These are phyloP conservation scores for Lasioglossum villosulum DNA, from an alignment of 2,888 invertebrate genomes.

Conservation along the genomic window DNA sequence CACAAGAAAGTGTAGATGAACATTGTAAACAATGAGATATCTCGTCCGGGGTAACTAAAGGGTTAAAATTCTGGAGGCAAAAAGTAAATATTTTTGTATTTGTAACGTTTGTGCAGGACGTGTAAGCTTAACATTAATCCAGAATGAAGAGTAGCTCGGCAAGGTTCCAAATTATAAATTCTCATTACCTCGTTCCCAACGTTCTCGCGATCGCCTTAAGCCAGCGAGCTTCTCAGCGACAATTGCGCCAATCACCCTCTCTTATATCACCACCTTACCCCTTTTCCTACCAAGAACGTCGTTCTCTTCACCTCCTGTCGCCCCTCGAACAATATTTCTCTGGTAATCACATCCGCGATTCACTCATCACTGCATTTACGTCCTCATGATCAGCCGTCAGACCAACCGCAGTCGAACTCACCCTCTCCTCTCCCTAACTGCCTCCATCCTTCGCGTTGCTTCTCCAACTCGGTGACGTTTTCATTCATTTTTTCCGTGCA, in stretches of 20 bases:
- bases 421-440: neutral
- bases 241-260: slow-evolving; percentile 43
- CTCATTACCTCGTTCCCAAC: slow-evolving; percentile 31
- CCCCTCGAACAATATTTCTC: slow-evolving; percentile 41
- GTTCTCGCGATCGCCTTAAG: slow-evolving; percentile 19
- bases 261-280: slow-evolving; percentile 10
- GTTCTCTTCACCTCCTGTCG: slow-evolving; percentile 31
- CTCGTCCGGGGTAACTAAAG: too few relatives aligned
- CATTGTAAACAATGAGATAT: too few relatives aligned
- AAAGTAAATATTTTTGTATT: too few relatives aligned
- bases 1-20: too few relatives aligned
- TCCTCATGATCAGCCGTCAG: slow-evolving; percentile 36
- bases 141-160: slow-evolving; percentile 18
- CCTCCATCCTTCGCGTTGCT: neutral
- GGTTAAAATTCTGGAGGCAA: too few relatives aligned
- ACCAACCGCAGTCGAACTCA: slow-evolving; percentile 26
- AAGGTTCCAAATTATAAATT: slow-evolving; percentile 29
- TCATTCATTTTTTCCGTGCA: too few relatives aligned
- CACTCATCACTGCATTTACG: slow-evolving; percentile 34
- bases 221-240: slow-evolving; percentile 26
- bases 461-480: neutral
- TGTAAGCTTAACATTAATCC: slow-evolving; percentile 21
- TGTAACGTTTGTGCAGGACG: slow-evolving; percentile 28
- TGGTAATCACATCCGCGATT: slow-evolving; percentile 41
- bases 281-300: slow-evolving; percentile 2